These are phyloP conservation scores for Trematomus loennbergii DNA, from an alignment of 2,113 vertebrate species.

Conservation along the genomic window DNA sequence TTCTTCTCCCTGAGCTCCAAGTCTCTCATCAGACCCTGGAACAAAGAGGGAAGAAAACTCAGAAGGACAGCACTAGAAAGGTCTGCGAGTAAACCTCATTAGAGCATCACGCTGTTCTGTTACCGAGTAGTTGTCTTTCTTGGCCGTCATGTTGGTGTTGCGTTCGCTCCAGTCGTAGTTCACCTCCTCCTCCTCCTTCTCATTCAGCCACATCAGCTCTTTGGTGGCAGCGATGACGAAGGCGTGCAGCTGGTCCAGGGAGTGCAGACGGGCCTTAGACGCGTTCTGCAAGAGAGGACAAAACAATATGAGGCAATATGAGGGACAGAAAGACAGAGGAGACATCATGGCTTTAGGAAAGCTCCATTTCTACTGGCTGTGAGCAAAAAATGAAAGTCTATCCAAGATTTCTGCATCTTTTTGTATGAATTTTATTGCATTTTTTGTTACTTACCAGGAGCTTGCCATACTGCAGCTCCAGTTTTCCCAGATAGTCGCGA, in stretches of 20 bases:
- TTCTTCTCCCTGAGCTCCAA: constrained; percentile 92
- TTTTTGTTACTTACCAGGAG: constrained; percentile 86
- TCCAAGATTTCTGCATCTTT: neutral
- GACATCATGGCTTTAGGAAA: neutral
- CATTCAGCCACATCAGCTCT: constrained; percentile 96
- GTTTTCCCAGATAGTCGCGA: constrained; percentile 89
- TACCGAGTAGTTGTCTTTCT: constrained; percentile 97
- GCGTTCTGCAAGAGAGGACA: constrained; percentile 79
- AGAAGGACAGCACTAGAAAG: neutral
- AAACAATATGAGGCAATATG: neutral
- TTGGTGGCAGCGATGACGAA: constrained; percentile 91
- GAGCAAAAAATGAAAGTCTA: neutral
- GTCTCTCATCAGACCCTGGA: constrained; percentile 93
- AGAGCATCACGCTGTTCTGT: neutral
- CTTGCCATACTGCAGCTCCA: constrained; percentile 91
- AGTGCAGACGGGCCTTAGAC: constrained; percentile 88
- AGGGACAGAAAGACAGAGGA: neutral
- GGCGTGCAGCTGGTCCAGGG: constrained; percentile 88
- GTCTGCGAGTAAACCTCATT: neutral
- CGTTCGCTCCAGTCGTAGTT: constrained; percentile 94
- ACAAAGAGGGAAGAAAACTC: neutral
- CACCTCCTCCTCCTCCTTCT: constrained; percentile 96
- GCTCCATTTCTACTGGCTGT: neutral
- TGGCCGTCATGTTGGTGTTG: constrained; percentile 90
- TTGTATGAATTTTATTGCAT: neutral